phyloP scores from a whole-genome alignment of 30 jellyfish, hydroid and myxozoan genomes.

The Aurelia aurita complex sp. Pacific region DNA sequence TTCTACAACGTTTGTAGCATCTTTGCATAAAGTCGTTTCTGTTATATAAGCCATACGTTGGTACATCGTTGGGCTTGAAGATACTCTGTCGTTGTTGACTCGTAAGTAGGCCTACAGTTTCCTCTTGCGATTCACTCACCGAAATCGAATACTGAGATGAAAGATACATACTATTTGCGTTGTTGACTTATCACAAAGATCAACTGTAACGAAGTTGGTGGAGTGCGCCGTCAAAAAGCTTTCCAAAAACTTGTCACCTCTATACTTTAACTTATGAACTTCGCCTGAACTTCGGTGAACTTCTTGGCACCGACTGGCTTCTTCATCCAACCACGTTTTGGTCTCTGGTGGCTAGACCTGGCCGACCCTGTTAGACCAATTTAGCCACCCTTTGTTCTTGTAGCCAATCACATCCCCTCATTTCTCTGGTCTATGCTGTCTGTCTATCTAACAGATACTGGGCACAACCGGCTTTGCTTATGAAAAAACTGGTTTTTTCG shows the following conservation, averaged over 20 bases:
- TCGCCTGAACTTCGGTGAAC: too few species aligned
- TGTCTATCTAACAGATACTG: neutral
- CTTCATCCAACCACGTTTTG: too few species aligned
- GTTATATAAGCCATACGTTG: slow-evolving; percentile 93
- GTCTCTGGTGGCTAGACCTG: too few species aligned
- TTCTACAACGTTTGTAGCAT: slow-evolving; percentile 84
- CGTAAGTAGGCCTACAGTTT: slow-evolving; percentile 65
- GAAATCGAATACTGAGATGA: slow-evolving; percentile 85
- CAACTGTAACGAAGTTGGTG: too few species aligned
- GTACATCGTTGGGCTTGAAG: slow-evolving; percentile 81
- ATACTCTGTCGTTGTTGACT: slow-evolving; percentile 60
- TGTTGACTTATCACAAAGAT: too few species aligned
- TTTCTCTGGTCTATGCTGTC: slow-evolving; percentile 44
- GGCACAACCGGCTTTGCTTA: neutral
- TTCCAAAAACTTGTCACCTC: neutral
- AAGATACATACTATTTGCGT: slow-evolving; percentile 48
- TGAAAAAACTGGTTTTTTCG: slow-evolving; percentile 26
- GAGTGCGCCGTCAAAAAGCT: neutral
- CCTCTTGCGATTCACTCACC: slow-evolving; percentile 73
- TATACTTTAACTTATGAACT: too few species aligned
- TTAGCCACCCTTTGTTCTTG: slow-evolving; percentile 1
- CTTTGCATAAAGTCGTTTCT: slow-evolving; percentile 93
- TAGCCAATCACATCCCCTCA: slow-evolving; percentile 19
- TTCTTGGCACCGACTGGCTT: too few species aligned
- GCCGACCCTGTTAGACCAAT: slow-evolving; percentile 30